Evolutionary conservation across 2,888 invertebrate genomes (phyloP), one percentile per base, ranked within the genome.

Genomic region (Melikaiella ostensackeni): DNA sequence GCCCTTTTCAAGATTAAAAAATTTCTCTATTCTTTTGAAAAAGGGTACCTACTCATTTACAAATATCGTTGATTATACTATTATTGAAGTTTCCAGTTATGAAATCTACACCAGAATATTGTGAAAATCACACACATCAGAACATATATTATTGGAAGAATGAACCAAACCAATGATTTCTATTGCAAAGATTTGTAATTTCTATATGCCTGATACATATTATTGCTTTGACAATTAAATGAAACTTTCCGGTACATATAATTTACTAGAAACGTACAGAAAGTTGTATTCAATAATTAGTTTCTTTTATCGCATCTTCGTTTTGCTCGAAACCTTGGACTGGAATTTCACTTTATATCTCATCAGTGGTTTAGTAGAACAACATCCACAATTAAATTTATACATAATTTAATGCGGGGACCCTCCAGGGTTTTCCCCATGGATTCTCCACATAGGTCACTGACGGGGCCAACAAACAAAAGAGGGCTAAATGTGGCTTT

Each of bases 281-380:
- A 59, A 50, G 46, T 42, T 16, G 33, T 61, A 21, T 59, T 75
- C 16, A 7, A 38, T 74, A 75, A 42, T 76, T 77, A 62, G 59
- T 75, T 76, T 73, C 74, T 50, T 55, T 59, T 59, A 77, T 70
- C 42, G 62, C 24, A 66, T 74, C 64, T 64, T 57, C 35, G 50
- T 74, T 80, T 62, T 57, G 27, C 35, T 38, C 16, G 50, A 64
- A 74, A 62, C 19, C 57, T 55, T 70, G 11, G 3, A 50, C 27
- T 19, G 13, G 16, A 46, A 24, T 76, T 42, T 76, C 33, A 59
- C 59, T 59, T 27, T 13, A 57, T 21, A 59, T 27, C 59, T 16
- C 59, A 59, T 59, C 59, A 27, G 27, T 59, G 27, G 16, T 59
- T 59, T 59, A 59, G 27, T 59, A 59, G 59, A 59, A 27, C 57